Percentiles rank a stretch among this genome's conserved stretches.
Evolutionary conservation across 2,888 invertebrate species (phyloP).

Genomic region (Drosophila nr. perissopoda): DNA sequence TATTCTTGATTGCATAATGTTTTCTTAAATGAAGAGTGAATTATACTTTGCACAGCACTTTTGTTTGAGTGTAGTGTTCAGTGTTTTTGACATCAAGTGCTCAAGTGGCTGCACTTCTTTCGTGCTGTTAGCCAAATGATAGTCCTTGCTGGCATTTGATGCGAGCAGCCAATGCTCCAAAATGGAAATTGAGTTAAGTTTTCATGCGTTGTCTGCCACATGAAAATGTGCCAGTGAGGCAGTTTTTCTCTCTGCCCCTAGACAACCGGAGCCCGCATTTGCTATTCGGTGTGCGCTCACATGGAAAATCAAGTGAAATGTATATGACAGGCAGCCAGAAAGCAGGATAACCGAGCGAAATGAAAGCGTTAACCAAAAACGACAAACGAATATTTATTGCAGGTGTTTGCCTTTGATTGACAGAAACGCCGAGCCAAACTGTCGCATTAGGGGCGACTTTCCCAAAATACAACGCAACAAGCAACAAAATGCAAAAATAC

Average conservation of each 20-base stretch:
- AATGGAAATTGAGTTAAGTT: constrained; percentile 54
- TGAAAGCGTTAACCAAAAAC: constrained; percentile 52
- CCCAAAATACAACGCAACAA: constrained; percentile 6
- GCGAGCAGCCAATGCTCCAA: constrained; percentile 11
- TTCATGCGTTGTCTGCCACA: constrained; percentile 24
- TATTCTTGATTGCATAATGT: too few species aligned
- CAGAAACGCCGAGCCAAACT: constrained; percentile 53
- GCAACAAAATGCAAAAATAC: constrained; percentile 2
- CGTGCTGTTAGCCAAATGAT: constrained; percentile 46
- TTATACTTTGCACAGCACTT: not conserved
- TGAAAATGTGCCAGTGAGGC: constrained; percentile 68
- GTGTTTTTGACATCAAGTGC: constrained; percentile 56
- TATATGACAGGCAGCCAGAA: constrained; percentile 71
- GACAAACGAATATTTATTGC: constrained; percentile 79
- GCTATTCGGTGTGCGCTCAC: constrained; percentile 59
- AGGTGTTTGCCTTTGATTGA: constrained; percentile 79
- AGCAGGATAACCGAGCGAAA: constrained; percentile 46
- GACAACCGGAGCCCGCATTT: constrained; percentile 1
- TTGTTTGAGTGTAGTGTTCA: constrained; percentile 3
- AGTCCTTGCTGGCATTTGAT: constrained; percentile 16
- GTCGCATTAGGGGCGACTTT: constrained; percentile 45
- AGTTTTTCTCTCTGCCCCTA: constrained; percentile 25
- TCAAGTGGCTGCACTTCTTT: constrained; percentile 53
- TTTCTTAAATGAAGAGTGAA: not conserved
- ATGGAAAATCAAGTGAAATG: constrained; percentile 76